These are phyloP conservation scores for Chrysaora quinquecirrha DNA, from an alignment of 30 jellyfish, hydroid and myxozoan genomes.

Conservation along the genomic window DNA sequence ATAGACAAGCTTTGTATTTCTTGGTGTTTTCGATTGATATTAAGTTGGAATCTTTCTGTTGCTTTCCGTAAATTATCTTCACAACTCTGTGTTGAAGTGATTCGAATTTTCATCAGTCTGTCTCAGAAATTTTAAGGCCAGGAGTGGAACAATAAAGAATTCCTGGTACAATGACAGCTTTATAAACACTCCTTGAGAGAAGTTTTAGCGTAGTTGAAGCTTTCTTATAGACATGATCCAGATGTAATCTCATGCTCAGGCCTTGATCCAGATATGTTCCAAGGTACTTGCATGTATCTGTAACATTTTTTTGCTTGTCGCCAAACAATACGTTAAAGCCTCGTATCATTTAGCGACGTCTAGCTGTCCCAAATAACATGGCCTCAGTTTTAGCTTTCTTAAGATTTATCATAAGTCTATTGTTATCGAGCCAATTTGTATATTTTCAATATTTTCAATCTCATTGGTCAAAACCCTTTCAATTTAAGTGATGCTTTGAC, in stretches of 20 bases:
- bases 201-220: constrained; percentile 39
- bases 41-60: constrained; percentile 50
- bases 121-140: constrained; percentile 65
- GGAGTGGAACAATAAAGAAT: constrained; percentile 55
- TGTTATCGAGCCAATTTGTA: not conserved
- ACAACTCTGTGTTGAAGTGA: constrained; percentile 67
- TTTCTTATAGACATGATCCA: constrained; percentile 40
- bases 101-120: constrained; percentile 56
- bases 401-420: not conserved
- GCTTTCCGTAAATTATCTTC: constrained; percentile 58
- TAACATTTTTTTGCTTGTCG: constrained; percentile 40
- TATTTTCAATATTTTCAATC: not conserved
- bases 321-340: constrained; percentile 13
- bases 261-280: constrained; percentile 52
- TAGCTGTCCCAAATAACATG: not conserved
- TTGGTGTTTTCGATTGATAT: constrained; percentile 45
- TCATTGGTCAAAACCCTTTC: not conserved
- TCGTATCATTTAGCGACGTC: not conserved
- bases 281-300: constrained; percentile 49
- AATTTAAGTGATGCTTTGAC: no score
- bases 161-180: constrained; percentile 71
- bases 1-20: constrained; percentile 62
- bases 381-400: not conserved
- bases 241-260: constrained; percentile 41
- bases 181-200: constrained; percentile 65